Percentiles rank a stretch among this genome's conserved stretches.
Evolutionary conservation across 2,113 vertebrate genomes (phyloP).

Genomic region (Atrichornis clamosus): DNA sequence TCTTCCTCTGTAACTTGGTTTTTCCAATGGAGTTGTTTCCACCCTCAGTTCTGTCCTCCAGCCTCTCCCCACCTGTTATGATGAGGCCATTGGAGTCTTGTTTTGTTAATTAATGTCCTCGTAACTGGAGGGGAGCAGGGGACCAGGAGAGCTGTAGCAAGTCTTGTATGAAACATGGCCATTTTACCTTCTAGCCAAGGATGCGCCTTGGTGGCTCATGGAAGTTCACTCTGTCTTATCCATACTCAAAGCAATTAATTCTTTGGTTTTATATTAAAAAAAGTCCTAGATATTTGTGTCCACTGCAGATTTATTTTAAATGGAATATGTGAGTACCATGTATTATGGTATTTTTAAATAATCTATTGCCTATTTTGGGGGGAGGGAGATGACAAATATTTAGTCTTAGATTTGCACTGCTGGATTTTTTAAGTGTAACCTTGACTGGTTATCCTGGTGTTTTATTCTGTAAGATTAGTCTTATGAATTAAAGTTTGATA

Average conservation of each 20-base stretch:
- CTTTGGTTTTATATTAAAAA: conserved; percentile 21
- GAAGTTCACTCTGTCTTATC: conserved; percentile 23
- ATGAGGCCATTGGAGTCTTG: background rate
- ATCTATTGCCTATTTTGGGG: conserved; percentile 65
- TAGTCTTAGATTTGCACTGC: conserved; percentile 77
- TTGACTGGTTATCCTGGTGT: conserved; percentile 72
- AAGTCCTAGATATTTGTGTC: conserved; percentile 19
- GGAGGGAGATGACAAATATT: conserved; percentile 59
- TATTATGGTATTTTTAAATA: conserved; percentile 67
- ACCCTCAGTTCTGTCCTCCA: background rate
- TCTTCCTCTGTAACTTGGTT: background rate
- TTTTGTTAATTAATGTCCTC: background rate
- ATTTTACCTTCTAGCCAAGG: conserved; percentile 26
- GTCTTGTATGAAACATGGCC: background rate
- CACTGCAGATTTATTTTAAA: conserved; percentile 62
- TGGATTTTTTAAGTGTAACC: conserved; percentile 75
- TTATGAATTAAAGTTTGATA: conserved; percentile 80
- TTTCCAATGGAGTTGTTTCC: background rate
- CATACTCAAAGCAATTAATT: background rate
- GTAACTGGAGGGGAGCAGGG: background rate
- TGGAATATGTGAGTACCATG: conserved; percentile 61
- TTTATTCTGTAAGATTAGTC: conserved; percentile 78
- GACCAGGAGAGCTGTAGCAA: background rate
- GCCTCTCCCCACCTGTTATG: background rate
- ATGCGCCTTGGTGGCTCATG: background rate